Evolutionary conservation across 2,797 vertebrate genomes (phyloP).

Genomic region (Pagetopsis macropterus): DNA sequence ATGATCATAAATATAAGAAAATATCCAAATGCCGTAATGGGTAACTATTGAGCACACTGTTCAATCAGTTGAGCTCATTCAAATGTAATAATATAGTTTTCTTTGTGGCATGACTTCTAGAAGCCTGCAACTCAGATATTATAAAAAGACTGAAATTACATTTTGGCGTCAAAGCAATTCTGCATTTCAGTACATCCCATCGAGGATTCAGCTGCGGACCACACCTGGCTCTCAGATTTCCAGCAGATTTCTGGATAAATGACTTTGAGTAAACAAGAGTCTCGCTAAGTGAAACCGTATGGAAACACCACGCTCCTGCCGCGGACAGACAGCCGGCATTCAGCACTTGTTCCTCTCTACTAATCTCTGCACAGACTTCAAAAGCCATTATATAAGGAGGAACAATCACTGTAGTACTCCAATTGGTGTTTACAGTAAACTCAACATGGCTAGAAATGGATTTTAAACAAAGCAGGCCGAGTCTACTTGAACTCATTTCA

Average conservation of each 20-base stretch:
- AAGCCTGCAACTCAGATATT: slow-evolving; percentile 28
- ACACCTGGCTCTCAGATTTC: slow-evolving; percentile 59
- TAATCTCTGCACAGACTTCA: slow-evolving; percentile 46
- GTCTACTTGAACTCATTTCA: slow-evolving; percentile 36
- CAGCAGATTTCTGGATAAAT: slow-evolving; percentile 52
- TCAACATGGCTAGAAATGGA: slow-evolving; percentile 54
- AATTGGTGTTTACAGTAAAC: slow-evolving; percentile 64
- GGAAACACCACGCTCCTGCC: slow-evolving; percentile 40
- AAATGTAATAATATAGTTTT: slow-evolving; percentile 8
- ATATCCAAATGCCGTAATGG: background rate
- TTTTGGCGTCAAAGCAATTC: slow-evolving; percentile 40
- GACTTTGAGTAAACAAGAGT: slow-evolving; percentile 53
- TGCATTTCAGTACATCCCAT: slow-evolving; percentile 43
- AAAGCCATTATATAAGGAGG: slow-evolving; percentile 25
- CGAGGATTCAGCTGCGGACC: slow-evolving; percentile 57
- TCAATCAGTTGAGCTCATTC: slow-evolving; percentile 2
- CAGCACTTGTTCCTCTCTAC: slow-evolving; percentile 37
- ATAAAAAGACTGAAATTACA: slow-evolving; percentile 25
- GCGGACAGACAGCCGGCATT: slow-evolving; percentile 10
- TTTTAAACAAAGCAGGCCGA: slow-evolving; percentile 49
- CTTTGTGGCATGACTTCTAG: background rate
- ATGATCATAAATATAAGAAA: slow-evolving; percentile 11
- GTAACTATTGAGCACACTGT: background rate
- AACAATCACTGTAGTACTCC: slow-evolving; percentile 33
- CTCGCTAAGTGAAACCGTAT: slow-evolving; percentile 51